phyloP scores from a whole-genome alignment of 2,113 vertebrate species.

The Recurvirostra avosetta region DNA sequence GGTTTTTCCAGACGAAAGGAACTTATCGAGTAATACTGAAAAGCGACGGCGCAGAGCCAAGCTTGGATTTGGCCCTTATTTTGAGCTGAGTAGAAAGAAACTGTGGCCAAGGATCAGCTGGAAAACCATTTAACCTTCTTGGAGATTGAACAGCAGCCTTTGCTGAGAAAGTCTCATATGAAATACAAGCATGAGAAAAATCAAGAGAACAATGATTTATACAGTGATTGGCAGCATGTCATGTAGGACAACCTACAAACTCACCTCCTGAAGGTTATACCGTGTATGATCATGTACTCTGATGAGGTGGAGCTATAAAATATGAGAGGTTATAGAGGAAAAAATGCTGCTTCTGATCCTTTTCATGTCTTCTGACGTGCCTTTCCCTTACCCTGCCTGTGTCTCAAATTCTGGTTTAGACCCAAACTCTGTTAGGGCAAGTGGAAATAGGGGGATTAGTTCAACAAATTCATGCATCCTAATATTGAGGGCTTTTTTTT shows the following conservation, averaged over 20 bases:
- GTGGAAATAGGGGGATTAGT: background rate
- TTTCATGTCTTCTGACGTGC: background rate
- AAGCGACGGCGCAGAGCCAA: background rate
- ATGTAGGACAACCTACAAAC: background rate
- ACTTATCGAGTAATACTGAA: background rate
- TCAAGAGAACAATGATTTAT: background rate
- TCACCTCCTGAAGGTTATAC: background rate
- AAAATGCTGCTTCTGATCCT: background rate
- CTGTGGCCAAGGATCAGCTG: conserved; percentile 35
- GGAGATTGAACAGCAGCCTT: background rate
- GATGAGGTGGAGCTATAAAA: background rate
- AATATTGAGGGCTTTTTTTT: background rate
- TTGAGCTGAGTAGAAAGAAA: conserved; percentile 7
- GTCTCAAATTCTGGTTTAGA: background rate
- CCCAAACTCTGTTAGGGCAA: background rate
- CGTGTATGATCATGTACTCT: background rate
- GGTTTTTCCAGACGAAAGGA: conserved; percentile 33
- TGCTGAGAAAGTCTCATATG: background rate
- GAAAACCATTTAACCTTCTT: conserved; percentile 29
- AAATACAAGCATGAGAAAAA: background rate
- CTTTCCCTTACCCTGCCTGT: background rate
- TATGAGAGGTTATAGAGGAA: background rate
- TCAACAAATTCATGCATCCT: background rate
- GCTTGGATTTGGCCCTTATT: background rate
- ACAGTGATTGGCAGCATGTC: background rate